Evolutionary conservation across 1,140 invertebrate species (phyloP), one percentile per base, ranked within the genome.

Genomic region (Cecropterus lyciades): DNA sequence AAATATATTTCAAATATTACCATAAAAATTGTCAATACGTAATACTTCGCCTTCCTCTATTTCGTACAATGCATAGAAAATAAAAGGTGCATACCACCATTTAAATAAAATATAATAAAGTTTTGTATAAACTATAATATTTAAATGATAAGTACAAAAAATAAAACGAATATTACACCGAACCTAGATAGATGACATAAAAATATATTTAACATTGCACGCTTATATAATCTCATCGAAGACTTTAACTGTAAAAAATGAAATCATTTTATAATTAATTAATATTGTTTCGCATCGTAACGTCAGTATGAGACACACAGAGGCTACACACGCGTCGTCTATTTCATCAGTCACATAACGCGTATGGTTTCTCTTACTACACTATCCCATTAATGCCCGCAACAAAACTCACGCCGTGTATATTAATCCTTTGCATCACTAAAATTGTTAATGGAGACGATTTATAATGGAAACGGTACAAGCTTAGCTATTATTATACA

Each of bases 401-500:
- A 52, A 65, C 52, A 62, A 42, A 59, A 64, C 52, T 65, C 33
- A 14, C 55, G 52, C 60, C 46, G 45, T 46, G 57, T 57, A 63
- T 57, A 51, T 37, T 37, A 65, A 55, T 24, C 40, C 11, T 16
- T 45, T 27, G 43, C 20, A 13, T 53, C 51, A 37, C 51, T 53
- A 55, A 71, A 49, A 43, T 14, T 7, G 40, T 13, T 14, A 43
- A 43, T 43, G n/a, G 40, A 43, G 3, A 43, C 40, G 13, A 43
- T 43, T 43, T 65, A 70, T 71, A 71, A 17, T 30, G 9, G 70
- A 79, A 80, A 80, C 72, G 72, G 74, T 57, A 70, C 73, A 78
- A 82, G 72, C 73, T 80, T 82, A 82, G 60, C 72, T 82, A 79
- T 77, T 60, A 67, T 40, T 55, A 70, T 84, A 77, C 55, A 75